A percentile compares a stretch with the other conserved stretches of the same genome.
Evolutionary conservation across 2,797 vertebrate species (phyloP).

Genomic region (Acipenser oxyrinchus): DNA sequence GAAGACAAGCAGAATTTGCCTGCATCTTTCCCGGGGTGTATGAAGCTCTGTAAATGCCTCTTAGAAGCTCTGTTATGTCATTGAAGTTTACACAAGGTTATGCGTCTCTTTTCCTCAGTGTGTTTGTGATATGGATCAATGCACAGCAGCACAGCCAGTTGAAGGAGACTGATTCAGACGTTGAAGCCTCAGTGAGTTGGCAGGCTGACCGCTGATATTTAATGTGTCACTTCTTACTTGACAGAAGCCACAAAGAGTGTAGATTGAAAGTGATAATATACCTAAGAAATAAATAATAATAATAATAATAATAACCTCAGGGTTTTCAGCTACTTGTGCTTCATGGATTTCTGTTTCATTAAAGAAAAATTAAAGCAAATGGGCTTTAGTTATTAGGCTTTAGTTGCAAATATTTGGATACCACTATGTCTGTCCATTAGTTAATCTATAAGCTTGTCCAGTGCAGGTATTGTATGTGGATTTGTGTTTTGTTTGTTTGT

Average conservation of each 20-base stretch:
- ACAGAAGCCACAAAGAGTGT: neutral
- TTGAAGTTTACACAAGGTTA: constrained; percentile 4
- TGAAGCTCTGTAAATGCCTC: neutral
- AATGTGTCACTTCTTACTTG: neutral
- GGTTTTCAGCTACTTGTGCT: too few relatives aligned
- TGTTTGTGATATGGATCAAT: constrained; percentile 2
- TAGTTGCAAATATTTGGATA: too few relatives aligned
- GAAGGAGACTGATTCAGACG: constrained; percentile 2
- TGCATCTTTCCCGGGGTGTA: neutral
- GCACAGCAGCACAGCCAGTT: neutral
- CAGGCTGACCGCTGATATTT: constrained; percentile 1
- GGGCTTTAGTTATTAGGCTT: too few relatives aligned
- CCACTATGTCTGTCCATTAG: too few relatives aligned
- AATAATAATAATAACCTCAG: too few relatives aligned
- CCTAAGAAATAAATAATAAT: too few relatives aligned
- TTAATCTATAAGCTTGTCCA: too few relatives aligned
- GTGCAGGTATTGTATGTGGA: too few relatives aligned
- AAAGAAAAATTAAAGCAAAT: too few relatives aligned
- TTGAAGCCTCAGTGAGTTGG: neutral
- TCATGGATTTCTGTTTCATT: too few relatives aligned
- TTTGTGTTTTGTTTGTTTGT: too few relatives aligned
- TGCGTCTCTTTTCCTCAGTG: neutral
- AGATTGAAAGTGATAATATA: too few relatives aligned
- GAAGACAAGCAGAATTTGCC: neutral
- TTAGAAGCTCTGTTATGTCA: neutral